These are phyloP conservation scores for Heterochromis multidens DNA, from an alignment of 2,113 vertebrate species.

Conservation along the genomic window DNA sequence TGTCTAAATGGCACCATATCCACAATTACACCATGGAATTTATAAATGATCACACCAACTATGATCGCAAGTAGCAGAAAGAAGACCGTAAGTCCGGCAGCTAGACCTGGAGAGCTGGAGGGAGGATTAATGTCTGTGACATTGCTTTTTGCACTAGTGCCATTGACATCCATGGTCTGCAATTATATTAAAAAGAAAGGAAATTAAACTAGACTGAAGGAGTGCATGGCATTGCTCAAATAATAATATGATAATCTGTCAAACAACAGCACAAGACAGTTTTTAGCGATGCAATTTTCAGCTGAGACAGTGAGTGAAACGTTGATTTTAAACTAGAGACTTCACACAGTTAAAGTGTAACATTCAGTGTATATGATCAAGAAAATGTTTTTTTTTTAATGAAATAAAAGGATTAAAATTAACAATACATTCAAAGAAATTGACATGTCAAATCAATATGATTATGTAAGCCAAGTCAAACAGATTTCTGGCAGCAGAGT, in stretches of 20 bases:
- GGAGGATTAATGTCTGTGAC: fast-evolving
- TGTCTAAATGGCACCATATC: neutral
- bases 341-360: neutral
- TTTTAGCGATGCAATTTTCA: neutral
- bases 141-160: neutral
- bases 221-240: neutral
- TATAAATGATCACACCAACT: slow-evolving; percentile 3
- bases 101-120: neutral
- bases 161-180: slow-evolving; percentile 25
- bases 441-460: neutral
- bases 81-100: slow-evolving; percentile 42
- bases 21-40: neutral
- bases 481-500: neutral
- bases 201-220: neutral
- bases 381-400: neutral
- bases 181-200: neutral
- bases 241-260: neutral
- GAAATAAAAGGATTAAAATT: neutral
- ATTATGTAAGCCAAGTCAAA: neutral
- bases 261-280: neutral
- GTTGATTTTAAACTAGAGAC: neutral
- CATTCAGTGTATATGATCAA: neutral
- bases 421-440: neutral
- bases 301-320: neutral
- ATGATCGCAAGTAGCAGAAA: slow-evolving; percentile 28